Conservation (phyloP, 1,140 invertebrate genomes). For the Chelonus insularis region DNA sequence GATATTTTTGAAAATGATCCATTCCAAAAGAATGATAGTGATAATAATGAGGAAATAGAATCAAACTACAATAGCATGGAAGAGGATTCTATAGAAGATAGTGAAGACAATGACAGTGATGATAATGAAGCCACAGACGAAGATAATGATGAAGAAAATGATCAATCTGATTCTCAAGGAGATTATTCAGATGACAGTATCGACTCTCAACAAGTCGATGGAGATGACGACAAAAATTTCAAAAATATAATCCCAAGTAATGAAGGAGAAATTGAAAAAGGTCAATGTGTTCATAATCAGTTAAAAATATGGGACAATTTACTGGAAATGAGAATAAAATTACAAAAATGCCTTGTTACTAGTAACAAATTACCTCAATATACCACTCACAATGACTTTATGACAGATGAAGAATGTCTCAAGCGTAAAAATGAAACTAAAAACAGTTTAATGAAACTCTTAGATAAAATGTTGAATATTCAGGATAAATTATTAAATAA, state of each 20-base stretch:
- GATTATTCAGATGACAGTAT: slow-evolving; percentile 33
- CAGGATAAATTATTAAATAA: slow-evolving; percentile 64
- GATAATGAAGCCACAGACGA: slow-evolving; percentile 37
- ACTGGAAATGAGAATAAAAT: slow-evolving; percentile 79
- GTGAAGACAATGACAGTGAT: slow-evolving; percentile 40
- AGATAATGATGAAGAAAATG: slow-evolving; percentile 38
- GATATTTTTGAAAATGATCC: slow-evolving; percentile 48
- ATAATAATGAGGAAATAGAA: slow-evolving; percentile 47
- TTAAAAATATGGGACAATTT: slow-evolving; percentile 80
- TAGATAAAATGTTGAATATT: slow-evolving; percentile 69
- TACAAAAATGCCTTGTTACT: slow-evolving; percentile 76
- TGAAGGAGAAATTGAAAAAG: slow-evolving; percentile 73
- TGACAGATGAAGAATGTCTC: slow-evolving; percentile 59
- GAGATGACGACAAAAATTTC: slow-evolving; percentile 54
- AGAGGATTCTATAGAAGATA: slow-evolving; percentile 28
- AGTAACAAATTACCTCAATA: slow-evolving; percentile 78
- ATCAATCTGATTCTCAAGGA: slow-evolving; percentile 37
- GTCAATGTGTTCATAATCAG: slow-evolving; percentile 75
- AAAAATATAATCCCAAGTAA: slow-evolving; percentile 34
- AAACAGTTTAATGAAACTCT: slow-evolving; percentile 61
- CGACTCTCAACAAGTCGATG: slow-evolving; percentile 44
- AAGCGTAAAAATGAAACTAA: slow-evolving; percentile 60
- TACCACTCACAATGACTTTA: slow-evolving; percentile 61
- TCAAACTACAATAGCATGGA: slow-evolving; percentile 39
- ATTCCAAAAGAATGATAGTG: slow-evolving; percentile 26